phyloP scores from a whole-genome alignment of 2,888 invertebrate genomes.

The Pyrrhia umbra region DNA sequence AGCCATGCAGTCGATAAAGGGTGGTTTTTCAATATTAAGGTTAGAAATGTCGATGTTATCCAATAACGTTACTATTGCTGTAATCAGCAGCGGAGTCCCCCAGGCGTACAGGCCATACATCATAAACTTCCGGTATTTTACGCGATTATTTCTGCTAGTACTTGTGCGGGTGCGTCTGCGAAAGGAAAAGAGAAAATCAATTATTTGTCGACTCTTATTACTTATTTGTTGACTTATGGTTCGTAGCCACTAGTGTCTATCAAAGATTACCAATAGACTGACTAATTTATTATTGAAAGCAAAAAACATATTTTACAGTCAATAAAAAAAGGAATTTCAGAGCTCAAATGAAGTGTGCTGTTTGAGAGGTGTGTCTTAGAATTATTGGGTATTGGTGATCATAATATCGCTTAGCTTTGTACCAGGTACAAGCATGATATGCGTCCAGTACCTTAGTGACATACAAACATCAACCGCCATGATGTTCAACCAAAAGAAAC shows the following conservation, averaged over 20 bases:
- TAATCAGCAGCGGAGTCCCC: slow-evolving; percentile 59
- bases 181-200: neutral
- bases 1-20: slow-evolving; percentile 55
- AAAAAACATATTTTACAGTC: no score
- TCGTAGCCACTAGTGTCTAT: no score
- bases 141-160: slow-evolving; percentile 52
- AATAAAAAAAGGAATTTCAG: no score
- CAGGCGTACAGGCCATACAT: slow-evolving; percentile 70
- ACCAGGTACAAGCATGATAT: no score
- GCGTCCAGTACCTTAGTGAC: slow-evolving; percentile 43
- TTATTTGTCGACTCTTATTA: no score
- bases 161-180: slow-evolving; percentile 30
- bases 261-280: no score
- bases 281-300: no score
- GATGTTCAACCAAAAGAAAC: slow-evolving; percentile 56
- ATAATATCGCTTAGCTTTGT: no score
- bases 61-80: slow-evolving; percentile 12
- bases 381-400: no score
- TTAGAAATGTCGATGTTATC: slow-evolving; percentile 45
- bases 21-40: slow-evolving; percentile 39
- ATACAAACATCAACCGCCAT: slow-evolving; percentile 53
- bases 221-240: no score
- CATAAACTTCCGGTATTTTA: slow-evolving; percentile 62
- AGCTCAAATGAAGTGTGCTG: no score
- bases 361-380: no score